Evolutionary conservation across 2,113 vertebrate species (phyloP).

Genomic region (Otis tarda): DNA sequence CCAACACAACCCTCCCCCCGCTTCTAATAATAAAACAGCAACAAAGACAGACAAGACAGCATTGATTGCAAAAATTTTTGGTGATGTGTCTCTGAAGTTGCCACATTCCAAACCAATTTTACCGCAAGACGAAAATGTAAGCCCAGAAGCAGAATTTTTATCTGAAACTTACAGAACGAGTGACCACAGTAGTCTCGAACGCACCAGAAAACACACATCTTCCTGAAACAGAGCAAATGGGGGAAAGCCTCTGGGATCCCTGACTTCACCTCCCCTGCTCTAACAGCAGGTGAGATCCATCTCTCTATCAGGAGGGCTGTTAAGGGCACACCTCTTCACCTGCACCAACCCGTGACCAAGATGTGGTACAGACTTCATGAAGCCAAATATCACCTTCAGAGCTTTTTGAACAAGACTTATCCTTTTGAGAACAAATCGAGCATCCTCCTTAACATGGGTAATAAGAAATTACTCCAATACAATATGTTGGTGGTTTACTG

Average conservation of each 20-base stretch:
- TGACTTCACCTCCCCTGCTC: too few relatives aligned
- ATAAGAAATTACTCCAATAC: neutral
- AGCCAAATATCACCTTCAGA: neutral
- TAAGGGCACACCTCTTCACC: neutral
- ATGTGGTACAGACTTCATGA: rapidly evolving
- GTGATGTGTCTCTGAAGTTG: neutral
- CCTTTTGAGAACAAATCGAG: neutral
- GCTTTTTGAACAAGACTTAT: neutral
- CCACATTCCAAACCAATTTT: neutral
- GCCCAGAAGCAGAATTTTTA: neutral
- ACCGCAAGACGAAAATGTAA: neutral
- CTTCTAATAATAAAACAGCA: neutral
- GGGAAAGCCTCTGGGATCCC: neutral
- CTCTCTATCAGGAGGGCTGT: neutral
- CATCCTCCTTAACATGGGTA: neutral
- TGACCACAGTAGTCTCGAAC: rapidly evolving
- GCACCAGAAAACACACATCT: rapidly evolving
- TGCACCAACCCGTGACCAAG: neutral
- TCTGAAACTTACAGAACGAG: neutral
- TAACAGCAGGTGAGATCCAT: neutral
- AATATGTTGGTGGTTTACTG: neutral
- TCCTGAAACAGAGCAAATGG: neutral
- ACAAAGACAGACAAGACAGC: neutral
- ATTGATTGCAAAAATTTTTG: neutral
- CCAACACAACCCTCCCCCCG: too few relatives aligned